Base-by-base conservation (phyloP, 1,140 invertebrate species). In the Bradysia coprophila region DNA sequence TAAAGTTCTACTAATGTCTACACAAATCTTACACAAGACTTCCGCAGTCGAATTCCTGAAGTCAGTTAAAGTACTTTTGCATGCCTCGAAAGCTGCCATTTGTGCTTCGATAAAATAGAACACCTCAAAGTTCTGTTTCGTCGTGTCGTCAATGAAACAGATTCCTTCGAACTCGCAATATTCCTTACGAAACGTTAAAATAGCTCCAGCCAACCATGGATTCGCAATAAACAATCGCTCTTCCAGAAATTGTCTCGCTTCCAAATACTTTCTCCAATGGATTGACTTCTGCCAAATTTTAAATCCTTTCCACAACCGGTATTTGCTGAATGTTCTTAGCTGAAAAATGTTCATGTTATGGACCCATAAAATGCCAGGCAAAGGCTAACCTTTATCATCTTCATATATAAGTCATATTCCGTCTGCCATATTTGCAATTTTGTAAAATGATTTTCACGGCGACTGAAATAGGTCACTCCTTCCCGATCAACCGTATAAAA, bases 271-370 rank as follows among this genome's bases (percentile, higher is more conserved):
- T 28, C 69, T 68, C 46, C 69, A 75, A 20, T 71, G 61, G 15
- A 88, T 71, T n/a, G 73, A 76, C 51, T 81, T 81, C 31, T 71
- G 64, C 85, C 85, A 89, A 0, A 79, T 68, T 49, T 76, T 80
- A 56, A 88, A 86, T 0, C 78, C 73, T 59, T 87, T 88, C 83
- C 84, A 88, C 39, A 75, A 69, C 10, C 78, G 69, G 54, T 79
- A 88, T 19, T 73, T 56, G 16, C 64, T 61, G 56, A 89, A 88
- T 19, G 75, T 72, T 44, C 71, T 75, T 33, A 87, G 80, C 71
- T 81, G 53, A 43, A 60, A 49, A 41, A 43, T 46, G 44, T 33
- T 44, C n/a, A 45, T 41, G n/a, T n/a, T n/a, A n/a, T 20, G 42
- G 16, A 21, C 32, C 19, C 13, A 20, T 43, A 3, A 41, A 49